These are phyloP conservation scores for Lanius ludovicianus DNA, from an alignment of 2,113 vertebrate species.

Conservation along the genomic window DNA sequence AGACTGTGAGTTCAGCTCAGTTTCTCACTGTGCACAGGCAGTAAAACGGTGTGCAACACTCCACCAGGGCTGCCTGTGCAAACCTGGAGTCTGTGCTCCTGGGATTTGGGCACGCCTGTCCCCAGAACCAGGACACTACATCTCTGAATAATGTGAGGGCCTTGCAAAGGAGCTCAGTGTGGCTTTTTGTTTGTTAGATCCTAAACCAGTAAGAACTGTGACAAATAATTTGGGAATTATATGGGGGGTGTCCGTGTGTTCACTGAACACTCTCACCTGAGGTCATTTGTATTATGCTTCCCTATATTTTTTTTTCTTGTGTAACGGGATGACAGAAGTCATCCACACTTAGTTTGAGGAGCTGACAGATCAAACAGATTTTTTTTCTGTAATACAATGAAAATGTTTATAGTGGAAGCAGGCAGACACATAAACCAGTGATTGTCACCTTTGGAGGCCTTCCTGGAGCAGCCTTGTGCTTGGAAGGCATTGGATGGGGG, in stretches of 20 bases:
- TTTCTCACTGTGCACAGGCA: rapidly evolving
- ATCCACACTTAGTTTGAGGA: not conserved
- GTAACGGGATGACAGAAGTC: not conserved
- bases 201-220: not conserved
- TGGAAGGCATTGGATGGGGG: not conserved
- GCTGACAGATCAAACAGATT: not conserved
- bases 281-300: not conserved
- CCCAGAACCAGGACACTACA: not conserved
- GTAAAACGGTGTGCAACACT: rapidly evolving
- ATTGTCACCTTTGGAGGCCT: not conserved
- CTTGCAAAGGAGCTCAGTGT: not conserved
- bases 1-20: rapidly evolving
- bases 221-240: rapidly evolving
- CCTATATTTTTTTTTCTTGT: not conserved
- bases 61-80: not conserved
- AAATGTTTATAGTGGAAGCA: not conserved
- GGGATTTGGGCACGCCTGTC: not conserved
- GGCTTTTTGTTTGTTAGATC: not conserved
- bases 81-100: not conserved
- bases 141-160: not conserved
- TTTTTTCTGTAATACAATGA: not conserved
- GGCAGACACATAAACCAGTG: not conserved
- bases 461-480: not conserved
- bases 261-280: not conserved
- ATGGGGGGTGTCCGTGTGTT: not conserved